Percentiles rank a stretch among this genome's conserved stretches.
Conservation (phyloP, 2,888 invertebrate genomes). For the Rhaphigaster nebulosa region DNA sequence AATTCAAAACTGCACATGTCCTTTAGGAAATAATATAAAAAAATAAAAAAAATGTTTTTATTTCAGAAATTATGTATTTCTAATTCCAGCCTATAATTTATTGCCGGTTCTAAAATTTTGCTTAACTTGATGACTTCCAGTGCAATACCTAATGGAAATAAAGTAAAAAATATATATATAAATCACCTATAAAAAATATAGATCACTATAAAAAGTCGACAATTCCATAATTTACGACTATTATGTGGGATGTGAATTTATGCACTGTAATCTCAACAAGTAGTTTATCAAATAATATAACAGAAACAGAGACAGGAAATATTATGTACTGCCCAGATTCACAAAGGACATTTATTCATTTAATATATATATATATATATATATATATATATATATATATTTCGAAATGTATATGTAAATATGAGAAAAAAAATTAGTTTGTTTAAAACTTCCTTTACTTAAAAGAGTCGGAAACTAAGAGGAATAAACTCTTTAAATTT, state of each 20-base stretch:
- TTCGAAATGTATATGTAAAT: not conserved
- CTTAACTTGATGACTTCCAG: not conserved
- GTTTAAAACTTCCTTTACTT: too few relatives aligned
- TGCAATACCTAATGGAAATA: not conserved
- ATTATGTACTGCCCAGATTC: not conserved
- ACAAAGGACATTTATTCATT: not conserved
- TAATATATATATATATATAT: not conserved
- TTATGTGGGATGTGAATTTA: constrained; percentile 38
- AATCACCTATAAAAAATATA: not conserved
- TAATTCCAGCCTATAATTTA: not conserved
- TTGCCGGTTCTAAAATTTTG: not conserved
- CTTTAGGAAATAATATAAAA: not conserved
- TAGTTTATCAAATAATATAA: not conserved
- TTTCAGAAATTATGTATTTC: not conserved
- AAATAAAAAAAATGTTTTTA: not conserved
- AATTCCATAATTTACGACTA: constrained; percentile 14
- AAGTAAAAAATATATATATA: not conserved
- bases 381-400: not conserved
- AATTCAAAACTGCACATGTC: not conserved
- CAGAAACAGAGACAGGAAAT: not conserved
- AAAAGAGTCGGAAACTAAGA: too few relatives aligned
- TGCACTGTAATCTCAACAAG: constrained; percentile 22
- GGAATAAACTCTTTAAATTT: too few relatives aligned
- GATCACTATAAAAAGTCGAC: constrained; percentile 27
- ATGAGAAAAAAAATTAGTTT: too few relatives aligned